Evolutionary conservation across 2,888 invertebrate species (phyloP).

Genomic region (Metallyticus violacea): DNA sequence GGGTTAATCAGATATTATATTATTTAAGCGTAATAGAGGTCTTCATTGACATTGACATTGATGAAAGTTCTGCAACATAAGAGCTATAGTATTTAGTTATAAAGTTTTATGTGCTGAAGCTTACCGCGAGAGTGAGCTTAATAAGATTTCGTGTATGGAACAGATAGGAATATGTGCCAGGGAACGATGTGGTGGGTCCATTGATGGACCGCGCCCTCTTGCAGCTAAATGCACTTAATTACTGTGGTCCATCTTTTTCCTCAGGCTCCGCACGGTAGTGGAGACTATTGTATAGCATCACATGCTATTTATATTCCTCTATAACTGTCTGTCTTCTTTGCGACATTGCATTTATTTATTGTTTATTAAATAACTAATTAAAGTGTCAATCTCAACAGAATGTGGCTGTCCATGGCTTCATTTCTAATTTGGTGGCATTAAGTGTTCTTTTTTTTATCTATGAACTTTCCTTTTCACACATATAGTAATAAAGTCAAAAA

Average conservation of each 20-base stretch:
- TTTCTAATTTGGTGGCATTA: too few species aligned
- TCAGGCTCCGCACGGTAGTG: not conserved
- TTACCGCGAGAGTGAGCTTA: not conserved
- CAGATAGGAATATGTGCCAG: not conserved
- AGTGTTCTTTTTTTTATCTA: too few species aligned
- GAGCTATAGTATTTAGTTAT: too few species aligned
- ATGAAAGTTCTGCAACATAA: too few species aligned
- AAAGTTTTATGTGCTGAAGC: not conserved
- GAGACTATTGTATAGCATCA: not conserved
- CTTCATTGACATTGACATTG: too few species aligned
- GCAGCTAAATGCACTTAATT: constrained; percentile 8
- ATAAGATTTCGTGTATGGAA: too few species aligned
- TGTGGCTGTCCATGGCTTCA: not conserved
- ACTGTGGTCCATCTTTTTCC: not conserved
- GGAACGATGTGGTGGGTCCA: not conserved
- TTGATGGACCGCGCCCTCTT: not conserved
- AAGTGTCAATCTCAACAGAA: not conserved
- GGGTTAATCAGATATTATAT: too few species aligned
- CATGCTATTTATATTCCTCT: not conserved
- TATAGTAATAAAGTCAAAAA: too few species aligned
- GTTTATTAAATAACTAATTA: not conserved
- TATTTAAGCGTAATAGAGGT: too few species aligned
- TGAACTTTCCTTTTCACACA: too few species aligned
- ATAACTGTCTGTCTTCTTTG: not conserved
- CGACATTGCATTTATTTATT: not conserved